Conservation (phyloP, 2,113 vertebrate species). For the Macquaria australasica region DNA sequence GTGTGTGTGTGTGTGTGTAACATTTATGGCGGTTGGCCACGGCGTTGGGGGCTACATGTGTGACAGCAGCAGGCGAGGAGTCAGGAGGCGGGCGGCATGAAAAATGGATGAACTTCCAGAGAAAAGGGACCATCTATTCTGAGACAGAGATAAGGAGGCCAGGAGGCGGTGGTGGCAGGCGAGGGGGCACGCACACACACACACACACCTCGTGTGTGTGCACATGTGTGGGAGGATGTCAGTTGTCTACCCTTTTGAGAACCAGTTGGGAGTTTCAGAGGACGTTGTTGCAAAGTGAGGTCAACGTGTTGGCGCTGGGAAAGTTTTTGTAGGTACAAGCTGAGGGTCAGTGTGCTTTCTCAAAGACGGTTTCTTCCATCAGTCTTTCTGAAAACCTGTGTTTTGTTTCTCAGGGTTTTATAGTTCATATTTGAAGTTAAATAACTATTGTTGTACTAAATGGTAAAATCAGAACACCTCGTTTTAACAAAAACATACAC, state of each 20-base stretch:
- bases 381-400: background rate
- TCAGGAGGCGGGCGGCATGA: slow-evolving; percentile 55
- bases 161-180: slow-evolving; percentile 22
- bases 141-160: slow-evolving; percentile 57
- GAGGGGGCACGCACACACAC: background rate
- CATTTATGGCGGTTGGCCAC: slow-evolving; percentile 54
- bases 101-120: slow-evolving; percentile 69
- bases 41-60: slow-evolving; percentile 27
- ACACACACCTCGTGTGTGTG: background rate
- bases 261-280: slow-evolving; percentile 15
- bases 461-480: background rate
- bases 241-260: slow-evolving; percentile 3
- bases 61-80: slow-evolving; percentile 40
- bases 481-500: background rate
- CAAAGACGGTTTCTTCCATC: no score
- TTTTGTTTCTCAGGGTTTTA: background rate
- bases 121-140: slow-evolving; percentile 57
- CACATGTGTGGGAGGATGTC: slow-evolving; percentile 2
- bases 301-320: background rate
- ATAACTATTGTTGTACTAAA: background rate
- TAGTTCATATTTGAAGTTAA: background rate
- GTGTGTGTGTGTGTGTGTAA: no score
- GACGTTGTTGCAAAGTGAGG: slow-evolving; percentile 31
- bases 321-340: slow-evolving; percentile 14
- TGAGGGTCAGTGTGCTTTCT: background rate